Percentiles rank a stretch among this genome's conserved stretches.
Conservation (phyloP, 37 sponge, comb jelly and placozoan species). For the Mnemiopsis leidyi region DNA sequence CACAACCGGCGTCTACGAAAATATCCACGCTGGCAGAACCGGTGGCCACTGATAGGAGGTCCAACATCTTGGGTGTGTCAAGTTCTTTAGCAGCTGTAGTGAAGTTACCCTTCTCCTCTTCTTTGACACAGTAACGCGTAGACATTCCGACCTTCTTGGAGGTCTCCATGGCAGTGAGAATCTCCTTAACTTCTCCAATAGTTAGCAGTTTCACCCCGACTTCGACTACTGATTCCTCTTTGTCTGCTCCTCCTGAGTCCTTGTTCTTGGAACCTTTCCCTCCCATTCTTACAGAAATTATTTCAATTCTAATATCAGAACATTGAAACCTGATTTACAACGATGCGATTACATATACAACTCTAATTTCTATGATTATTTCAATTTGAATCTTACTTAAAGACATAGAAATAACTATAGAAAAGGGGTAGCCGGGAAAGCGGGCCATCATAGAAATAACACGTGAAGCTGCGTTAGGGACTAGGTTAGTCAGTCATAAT, state of each 20-base stretch:
- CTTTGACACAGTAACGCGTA: not conserved
- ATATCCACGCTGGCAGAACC: not conserved
- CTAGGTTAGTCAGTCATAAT: no score
- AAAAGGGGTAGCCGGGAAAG: no score
- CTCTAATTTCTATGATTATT: no score
- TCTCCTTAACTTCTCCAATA: not conserved
- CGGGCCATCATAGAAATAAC: no score
- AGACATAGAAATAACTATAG: no score
- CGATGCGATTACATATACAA: no score
- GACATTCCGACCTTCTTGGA: not conserved
- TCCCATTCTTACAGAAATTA: no score
- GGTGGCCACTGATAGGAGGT: not conserved
- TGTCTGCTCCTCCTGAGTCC: not conserved
- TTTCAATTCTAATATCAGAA: no score
- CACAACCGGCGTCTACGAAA: not conserved
- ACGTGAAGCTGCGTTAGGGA: no score
- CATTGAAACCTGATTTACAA: no score
- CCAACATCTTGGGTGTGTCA: not conserved
- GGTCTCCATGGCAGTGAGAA: not conserved
- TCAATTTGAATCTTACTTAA: no score
- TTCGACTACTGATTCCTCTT: not conserved
- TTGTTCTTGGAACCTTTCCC: not conserved
- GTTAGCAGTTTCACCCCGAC: not conserved
- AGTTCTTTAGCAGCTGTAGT: not conserved
- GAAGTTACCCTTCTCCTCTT: not conserved